Percentiles rank a stretch among this genome's conserved stretches.
These are phyloP conservation scores for Anneissia japonica DNA, from an alignment of 35 echinoderm and acorn worm species.

Conservation along the genomic window DNA sequence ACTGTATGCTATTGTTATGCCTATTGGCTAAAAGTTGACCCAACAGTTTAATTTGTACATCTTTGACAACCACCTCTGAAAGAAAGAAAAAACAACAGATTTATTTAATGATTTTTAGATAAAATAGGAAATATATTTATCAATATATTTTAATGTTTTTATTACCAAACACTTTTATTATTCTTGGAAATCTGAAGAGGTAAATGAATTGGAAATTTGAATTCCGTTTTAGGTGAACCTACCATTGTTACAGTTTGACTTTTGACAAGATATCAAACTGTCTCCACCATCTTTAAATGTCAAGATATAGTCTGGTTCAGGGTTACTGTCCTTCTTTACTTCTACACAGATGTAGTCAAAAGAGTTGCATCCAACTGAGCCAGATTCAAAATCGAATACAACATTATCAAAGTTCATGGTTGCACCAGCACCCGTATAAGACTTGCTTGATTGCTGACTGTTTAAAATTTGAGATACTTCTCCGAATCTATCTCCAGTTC, in stretches of 20 bases:
- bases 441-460: neutral
- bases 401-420: neutral
- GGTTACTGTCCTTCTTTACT: neutral
- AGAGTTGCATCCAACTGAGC: neutral
- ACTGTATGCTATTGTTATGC: neutral
- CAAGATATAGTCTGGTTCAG: conserved; percentile 10
- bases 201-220: no score
- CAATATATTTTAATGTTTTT: no score
- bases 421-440: neutral
- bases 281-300: conserved; percentile 19
- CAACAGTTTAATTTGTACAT: neutral
- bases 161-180: no score
- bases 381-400: neutral
- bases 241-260: conserved; percentile 51
- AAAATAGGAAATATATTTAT: no score
- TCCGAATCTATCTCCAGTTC: neutral
- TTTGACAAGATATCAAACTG: conserved; percentile 45
- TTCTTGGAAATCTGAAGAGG: no score
- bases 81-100: neutral
- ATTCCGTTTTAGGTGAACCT: neutral
- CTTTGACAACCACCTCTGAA: neutral
- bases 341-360: conserved; percentile 1
- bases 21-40: neutral
- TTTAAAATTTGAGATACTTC: neutral
- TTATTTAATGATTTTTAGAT: no score